These are phyloP conservation scores for Leptarthrus brevirostris DNA, from an alignment of 2,888 invertebrate species.

Conservation along the genomic window DNA sequence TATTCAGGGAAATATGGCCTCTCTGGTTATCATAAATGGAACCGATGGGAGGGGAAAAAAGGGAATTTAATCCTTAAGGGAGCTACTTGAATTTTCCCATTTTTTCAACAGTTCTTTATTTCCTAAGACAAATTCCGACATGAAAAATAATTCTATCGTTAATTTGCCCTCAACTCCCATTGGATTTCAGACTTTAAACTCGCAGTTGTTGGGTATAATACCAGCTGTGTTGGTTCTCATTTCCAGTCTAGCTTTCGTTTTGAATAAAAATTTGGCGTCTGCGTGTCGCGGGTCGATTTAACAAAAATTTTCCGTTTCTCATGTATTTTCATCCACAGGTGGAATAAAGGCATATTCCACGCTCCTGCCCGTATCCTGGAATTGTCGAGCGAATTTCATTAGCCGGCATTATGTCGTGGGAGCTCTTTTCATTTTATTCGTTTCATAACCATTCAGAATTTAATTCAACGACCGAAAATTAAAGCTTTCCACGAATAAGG, in stretches of 20 bases:
- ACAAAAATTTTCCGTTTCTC: not conserved
- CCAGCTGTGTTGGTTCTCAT: too few species aligned
- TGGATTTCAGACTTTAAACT: not conserved
- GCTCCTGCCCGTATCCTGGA: not conserved
- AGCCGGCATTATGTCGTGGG: not conserved
- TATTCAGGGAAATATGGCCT: too few species aligned
- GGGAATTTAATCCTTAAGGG: constrained; percentile 4
- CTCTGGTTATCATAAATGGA: too few species aligned
- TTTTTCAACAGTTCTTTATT: not conserved
- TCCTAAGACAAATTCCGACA: constrained; percentile 18
- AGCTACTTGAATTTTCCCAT: constrained; percentile 17
- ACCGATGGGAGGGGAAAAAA: too few species aligned
- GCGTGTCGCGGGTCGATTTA: not conserved
- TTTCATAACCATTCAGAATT: constrained; percentile 31
- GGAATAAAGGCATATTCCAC: not conserved
- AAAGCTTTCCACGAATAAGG: constrained; percentile 16
- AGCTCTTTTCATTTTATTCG: constrained; percentile 3
- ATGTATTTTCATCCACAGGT: constrained; percentile 7
- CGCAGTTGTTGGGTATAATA: too few species aligned
- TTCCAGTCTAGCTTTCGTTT: too few species aligned
- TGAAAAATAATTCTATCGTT: constrained; percentile 24
- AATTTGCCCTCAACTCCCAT: constrained; percentile 10
- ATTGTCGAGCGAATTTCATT: constrained; percentile 32
- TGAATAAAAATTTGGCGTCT: constrained; percentile 9
- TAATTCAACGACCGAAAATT: constrained; percentile 32